Evolutionary conservation across 1,140 invertebrate genomes (phyloP), one percentile per base, ranked within the genome.

Genomic region (Drosophila pandora): DNA sequence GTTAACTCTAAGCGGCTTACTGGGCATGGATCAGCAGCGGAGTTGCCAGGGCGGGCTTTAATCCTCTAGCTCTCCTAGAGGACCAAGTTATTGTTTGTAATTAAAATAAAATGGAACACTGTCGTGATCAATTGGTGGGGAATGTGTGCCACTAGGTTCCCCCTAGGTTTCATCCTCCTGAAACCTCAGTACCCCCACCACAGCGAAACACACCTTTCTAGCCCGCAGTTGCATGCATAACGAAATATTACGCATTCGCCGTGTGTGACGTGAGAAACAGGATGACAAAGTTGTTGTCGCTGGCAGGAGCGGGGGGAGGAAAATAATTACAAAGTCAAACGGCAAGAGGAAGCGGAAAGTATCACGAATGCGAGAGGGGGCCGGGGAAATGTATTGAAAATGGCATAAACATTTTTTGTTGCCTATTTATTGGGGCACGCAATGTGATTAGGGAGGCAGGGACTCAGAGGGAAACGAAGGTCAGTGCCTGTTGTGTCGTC

Each of bases 161-260:
- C 34, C 8, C 34, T 12, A 3, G 39, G n/a, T 2, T 34, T 10
- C 32, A 10, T 9, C 9, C 32, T 34, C 32, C 32, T 34, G 32
- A 34, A 34, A 8, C 32, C 8, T 37, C 10, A 10, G 10, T 37
- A 2, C 25, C 30, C 30, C 7, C 6, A 8, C 30, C 17, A n/a
- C n/a, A n/a, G n/a, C n/a, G 12, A 73, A 4, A 25, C 49, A 69
- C 65, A 69, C 50, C 67, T 69, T 34, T 9, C 13, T 17, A 32
- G 63, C 52, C 39, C 28, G 49, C 56, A 62, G 48, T 49, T 76
- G 78, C 67, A 81, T 81, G 68, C 78, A 81, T 81, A 81, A 81
- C 78, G 57, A 67, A 79, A 81, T 82, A 81, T 81, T 77, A 81
- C 79, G 79, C 79, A 77, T 82, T 61, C 79, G 79, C 59, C 59